A percentile compares a stretch with the other conserved stretches of the same genome.
These are phyloP conservation scores for Dascillus cervinus DNA, from an alignment of 2,888 invertebrate genomes.

Conservation along the genomic window DNA sequence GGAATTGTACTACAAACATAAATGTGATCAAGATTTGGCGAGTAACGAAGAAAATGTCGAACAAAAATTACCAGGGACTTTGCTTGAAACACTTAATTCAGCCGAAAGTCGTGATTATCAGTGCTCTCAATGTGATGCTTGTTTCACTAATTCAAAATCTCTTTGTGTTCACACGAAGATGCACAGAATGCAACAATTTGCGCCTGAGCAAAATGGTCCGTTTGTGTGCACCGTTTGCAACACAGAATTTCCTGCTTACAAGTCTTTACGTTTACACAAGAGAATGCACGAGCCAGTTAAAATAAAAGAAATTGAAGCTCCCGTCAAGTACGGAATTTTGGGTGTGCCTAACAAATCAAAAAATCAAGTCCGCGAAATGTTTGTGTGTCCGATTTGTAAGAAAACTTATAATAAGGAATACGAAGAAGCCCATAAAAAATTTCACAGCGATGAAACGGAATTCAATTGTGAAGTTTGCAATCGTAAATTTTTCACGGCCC, in stretches of 20 bases:
- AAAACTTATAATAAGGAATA: slow-evolving; percentile 45
- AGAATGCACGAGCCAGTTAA: slow-evolving; percentile 67
- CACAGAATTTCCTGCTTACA: slow-evolving; percentile 60
- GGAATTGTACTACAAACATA: slow-evolving; percentile 42
- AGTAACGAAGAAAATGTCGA: slow-evolving; percentile 9
- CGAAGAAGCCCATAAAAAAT: slow-evolving; percentile 56
- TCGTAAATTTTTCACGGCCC: slow-evolving; percentile 57
- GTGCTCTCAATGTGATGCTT: slow-evolving; percentile 45
- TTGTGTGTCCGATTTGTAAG: slow-evolving; percentile 44
- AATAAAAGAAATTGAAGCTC: slow-evolving; percentile 45
- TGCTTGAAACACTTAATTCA: too few relatives aligned
- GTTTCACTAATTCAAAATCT: slow-evolving; percentile 49
- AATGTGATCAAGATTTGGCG: slow-evolving; percentile 30
- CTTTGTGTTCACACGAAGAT: slow-evolving; percentile 54
- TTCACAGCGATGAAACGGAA: slow-evolving; percentile 52
- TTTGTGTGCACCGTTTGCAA: slow-evolving; percentile 58
- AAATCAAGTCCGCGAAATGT: slow-evolving; percentile 37
- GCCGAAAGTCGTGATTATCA: slow-evolving; percentile 30
- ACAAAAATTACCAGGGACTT: too few relatives aligned
- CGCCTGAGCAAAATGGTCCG: slow-evolving; percentile 25
- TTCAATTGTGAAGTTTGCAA: slow-evolving; percentile 63
- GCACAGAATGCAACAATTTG: slow-evolving; percentile 39
- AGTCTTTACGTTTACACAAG: slow-evolving; percentile 59
- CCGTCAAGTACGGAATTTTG: slow-evolving; percentile 38
- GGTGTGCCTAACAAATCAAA: slow-evolving; percentile 30